A percentile compares a stretch with the other conserved stretches of the same genome.
These are phyloP conservation scores for Drosophila borborema DNA, from an alignment of 2,888 invertebrate genomes.

Conservation along the genomic window DNA sequence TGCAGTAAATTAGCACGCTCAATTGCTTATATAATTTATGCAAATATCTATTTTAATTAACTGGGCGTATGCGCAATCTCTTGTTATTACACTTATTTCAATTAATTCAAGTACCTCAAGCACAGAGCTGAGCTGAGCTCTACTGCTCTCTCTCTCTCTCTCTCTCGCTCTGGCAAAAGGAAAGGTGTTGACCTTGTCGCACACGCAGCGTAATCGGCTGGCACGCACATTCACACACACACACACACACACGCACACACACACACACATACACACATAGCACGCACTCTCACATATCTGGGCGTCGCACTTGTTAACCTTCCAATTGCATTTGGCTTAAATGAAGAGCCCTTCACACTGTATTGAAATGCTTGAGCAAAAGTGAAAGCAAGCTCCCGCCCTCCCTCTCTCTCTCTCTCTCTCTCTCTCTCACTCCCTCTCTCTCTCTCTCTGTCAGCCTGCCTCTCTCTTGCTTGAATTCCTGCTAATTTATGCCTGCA, in stretches of 20 bases:
- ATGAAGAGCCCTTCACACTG: slow-evolving; percentile 62
- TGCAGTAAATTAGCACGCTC: slow-evolving; percentile 32
- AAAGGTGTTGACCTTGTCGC: slow-evolving; percentile 80
- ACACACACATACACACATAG: slow-evolving; percentile 28
- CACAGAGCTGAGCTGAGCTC: neutral
- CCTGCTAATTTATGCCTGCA: slow-evolving; percentile 31
- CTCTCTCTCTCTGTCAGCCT: neutral
- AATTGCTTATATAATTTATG: slow-evolving; percentile 66
- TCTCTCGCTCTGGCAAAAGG: slow-evolving; percentile 56
- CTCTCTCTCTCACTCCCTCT: neutral
- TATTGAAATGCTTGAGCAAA: slow-evolving; percentile 35
- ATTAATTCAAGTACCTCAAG: slow-evolving; percentile 54
- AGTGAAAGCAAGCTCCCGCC: slow-evolving; percentile 33
- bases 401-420: neutral
- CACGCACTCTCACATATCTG: slow-evolving; percentile 29
- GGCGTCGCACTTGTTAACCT: slow-evolving; percentile 68
- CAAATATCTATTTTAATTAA: slow-evolving; percentile 75
- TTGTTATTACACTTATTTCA: slow-evolving; percentile 66
- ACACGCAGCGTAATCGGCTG: slow-evolving; percentile 38
- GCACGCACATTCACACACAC: slow-evolving; percentile 31
- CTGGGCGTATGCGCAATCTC: slow-evolving; percentile 74
- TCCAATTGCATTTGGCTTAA: slow-evolving; percentile 58
- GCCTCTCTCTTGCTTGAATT: neutral
- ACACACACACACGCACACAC: slow-evolving; percentile 23
- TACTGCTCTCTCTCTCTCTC: slow-evolving; percentile 1